Conservation (phyloP, 1,140 invertebrate genomes). For the Trachymyrmex septentrionalis region DNA sequence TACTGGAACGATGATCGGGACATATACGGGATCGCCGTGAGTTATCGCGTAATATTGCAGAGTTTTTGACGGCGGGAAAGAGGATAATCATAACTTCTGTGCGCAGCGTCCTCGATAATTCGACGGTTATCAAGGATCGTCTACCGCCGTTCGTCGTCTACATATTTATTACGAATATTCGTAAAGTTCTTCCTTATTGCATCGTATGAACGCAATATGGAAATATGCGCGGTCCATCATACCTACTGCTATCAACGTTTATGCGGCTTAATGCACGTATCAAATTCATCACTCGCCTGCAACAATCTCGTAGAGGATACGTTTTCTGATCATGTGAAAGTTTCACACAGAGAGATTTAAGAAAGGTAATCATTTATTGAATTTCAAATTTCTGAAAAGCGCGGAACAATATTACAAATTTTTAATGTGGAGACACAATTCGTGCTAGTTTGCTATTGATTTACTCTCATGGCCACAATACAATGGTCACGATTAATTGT, state of each 20-base stretch:
- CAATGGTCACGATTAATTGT: background rate
- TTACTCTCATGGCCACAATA: background rate
- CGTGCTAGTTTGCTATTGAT: background rate
- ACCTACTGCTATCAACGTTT: constrained; percentile 68
- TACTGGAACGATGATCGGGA: constrained; percentile 25
- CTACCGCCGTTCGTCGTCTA: constrained; percentile 55
- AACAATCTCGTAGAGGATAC: constrained; percentile 55
- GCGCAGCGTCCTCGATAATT: constrained; percentile 51
- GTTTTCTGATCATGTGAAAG: background rate
- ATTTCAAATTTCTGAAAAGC: constrained; percentile 1
- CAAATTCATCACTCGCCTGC: constrained; percentile 69
- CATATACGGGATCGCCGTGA: constrained; percentile 35
- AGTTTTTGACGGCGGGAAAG: constrained; percentile 45
- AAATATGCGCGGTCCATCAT: constrained; percentile 46
- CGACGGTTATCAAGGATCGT: constrained; percentile 64
- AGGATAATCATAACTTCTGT: constrained; percentile 63
- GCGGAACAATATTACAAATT: background rate
- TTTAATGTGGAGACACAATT: background rate
- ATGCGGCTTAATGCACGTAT: constrained; percentile 74
- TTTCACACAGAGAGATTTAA: constrained; percentile 3
- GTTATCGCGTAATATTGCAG: constrained; percentile 54
- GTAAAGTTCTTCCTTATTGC: constrained; percentile 58
- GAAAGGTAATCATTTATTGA: background rate
- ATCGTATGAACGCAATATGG: constrained; percentile 58
- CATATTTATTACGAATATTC: constrained; percentile 66